Evolutionary conservation across 2,888 invertebrate genomes (phyloP).

Genomic region (Halictus ligatus): DNA sequence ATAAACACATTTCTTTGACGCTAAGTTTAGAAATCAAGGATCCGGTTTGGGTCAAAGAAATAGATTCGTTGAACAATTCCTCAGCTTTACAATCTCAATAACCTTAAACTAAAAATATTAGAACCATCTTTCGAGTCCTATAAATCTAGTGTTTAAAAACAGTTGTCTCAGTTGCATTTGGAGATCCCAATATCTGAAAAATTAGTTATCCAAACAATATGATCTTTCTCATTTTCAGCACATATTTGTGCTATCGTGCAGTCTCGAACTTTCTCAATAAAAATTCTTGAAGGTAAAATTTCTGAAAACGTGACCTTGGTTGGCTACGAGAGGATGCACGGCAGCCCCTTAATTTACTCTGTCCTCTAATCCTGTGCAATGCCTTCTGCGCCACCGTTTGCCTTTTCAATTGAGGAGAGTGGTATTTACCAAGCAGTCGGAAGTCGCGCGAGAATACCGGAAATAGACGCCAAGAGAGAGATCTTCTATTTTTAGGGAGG

Average conservation of each 20-base stretch:
- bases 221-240: no score
- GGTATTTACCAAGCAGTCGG: background rate
- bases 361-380: background rate
- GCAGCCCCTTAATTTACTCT: background rate
- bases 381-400: background rate
- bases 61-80: no score
- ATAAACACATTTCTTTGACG: background rate
- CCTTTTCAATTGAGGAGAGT: background rate
- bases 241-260: no score
- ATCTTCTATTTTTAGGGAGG: constrained; percentile 89
- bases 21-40: no score
- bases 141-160: no score
- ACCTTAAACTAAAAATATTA: no score
- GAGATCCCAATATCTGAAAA: no score
- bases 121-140: no score
- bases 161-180: no score
- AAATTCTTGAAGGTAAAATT: background rate
- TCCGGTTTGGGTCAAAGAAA: no score
- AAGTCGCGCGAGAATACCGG: background rate
- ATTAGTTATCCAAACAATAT: no score
- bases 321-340: background rate
- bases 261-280: background rate
- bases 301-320: background rate
- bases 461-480: background rate
- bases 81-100: no score